A percentile compares a stretch with the other conserved stretches of the same genome.
phyloP scores from a whole-genome alignment of 2,797 vertebrate genomes.

The Mycteria americana region DNA sequence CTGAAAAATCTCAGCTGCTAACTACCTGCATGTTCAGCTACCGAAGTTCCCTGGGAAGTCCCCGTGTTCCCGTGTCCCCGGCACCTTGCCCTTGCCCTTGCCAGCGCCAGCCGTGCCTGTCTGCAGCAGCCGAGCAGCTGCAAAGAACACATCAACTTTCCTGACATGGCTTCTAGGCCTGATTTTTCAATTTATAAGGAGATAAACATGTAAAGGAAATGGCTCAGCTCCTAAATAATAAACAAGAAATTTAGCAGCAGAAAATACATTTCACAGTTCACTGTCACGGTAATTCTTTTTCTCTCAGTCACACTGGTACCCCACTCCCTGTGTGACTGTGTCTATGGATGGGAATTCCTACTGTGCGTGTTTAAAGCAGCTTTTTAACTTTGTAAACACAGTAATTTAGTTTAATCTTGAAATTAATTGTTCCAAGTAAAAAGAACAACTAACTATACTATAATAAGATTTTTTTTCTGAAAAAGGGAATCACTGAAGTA shows the following conservation, averaged over 20 bases:
- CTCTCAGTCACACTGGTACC: neutral
- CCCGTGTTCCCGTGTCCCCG: accelerated
- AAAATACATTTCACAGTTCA: neutral
- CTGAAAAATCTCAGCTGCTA: neutral
- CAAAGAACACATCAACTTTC: neutral
- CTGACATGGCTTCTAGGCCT: neutral
- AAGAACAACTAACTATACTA: neutral
- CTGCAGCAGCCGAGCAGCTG: neutral
- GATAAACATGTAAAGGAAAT: neutral
- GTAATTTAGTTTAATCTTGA: neutral
- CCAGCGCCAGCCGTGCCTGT: neutral
- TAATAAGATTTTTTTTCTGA: neutral
- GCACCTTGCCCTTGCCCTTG: neutral
- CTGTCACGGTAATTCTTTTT: neutral
- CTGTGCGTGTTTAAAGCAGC: neutral
- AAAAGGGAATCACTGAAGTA: neutral
- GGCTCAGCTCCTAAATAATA: neutral
- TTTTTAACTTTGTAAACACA: neutral
- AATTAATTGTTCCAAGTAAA: neutral
- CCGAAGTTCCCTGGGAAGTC: neutral
- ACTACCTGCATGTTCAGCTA: neutral
- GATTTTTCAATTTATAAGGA: neutral
- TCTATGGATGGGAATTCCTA: neutral
- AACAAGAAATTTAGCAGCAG: neutral
- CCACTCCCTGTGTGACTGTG: neutral